A percentile compares a stretch with the other conserved stretches of the same genome.
Conservation (phyloP, 2,888 invertebrate species). For the Cephus spinipes region DNA sequence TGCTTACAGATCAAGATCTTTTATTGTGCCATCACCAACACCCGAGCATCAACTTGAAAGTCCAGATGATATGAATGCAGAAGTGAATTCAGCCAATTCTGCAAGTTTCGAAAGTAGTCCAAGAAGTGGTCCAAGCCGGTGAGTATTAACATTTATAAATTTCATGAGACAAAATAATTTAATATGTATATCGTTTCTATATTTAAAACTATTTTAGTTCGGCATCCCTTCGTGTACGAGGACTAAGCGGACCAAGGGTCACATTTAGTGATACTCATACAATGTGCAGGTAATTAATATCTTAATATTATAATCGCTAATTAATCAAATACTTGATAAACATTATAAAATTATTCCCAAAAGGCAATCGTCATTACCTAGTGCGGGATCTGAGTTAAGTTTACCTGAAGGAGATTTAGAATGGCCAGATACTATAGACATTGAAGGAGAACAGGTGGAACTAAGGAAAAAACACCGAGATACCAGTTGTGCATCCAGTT, state of each 20-base stretch:
- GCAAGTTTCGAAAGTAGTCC: constrained; percentile 81
- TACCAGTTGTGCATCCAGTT: constrained; percentile 59
- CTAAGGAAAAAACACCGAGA: constrained; percentile 70
- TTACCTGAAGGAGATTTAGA: constrained; percentile 71
- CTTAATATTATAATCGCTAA: constrained; percentile 55
- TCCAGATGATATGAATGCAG: constrained; percentile 58
- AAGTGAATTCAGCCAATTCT: constrained; percentile 67
- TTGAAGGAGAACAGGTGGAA: constrained; percentile 75
- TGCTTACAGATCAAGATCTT: constrained; percentile 81
- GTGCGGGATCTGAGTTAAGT: constrained; percentile 78
- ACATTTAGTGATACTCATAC: constrained; percentile 74
- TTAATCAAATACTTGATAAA: constrained; percentile 3
- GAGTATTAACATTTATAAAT: constrained; percentile 7
- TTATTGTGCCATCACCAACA: constrained; percentile 78
- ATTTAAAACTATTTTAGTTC: constrained; percentile 66
- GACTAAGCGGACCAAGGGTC: constrained; percentile 69
- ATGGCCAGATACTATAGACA: constrained; percentile 74
- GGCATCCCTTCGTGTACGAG: constrained; percentile 75
- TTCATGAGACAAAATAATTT: neutral
- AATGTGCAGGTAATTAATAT: constrained; percentile 66
- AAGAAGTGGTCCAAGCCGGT: constrained; percentile 74
- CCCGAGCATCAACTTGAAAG: constrained; percentile 73
- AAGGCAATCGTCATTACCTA: constrained; percentile 84
- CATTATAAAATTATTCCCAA: constrained; percentile 21
- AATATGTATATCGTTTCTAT: neutral